phyloP scores from a whole-genome alignment of 2,113 vertebrate genomes.

The Falco punctatus region DNA sequence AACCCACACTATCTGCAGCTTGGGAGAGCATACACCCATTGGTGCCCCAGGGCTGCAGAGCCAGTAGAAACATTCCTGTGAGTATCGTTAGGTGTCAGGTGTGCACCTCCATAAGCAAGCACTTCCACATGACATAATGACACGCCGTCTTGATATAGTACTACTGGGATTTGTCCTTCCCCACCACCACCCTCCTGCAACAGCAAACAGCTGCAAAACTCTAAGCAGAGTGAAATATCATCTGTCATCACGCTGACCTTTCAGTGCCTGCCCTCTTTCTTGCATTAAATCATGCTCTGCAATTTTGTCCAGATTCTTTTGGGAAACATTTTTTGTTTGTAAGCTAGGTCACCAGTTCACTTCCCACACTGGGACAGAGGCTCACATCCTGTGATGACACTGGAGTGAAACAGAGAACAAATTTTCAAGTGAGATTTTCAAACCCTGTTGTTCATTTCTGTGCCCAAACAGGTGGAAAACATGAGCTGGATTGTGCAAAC shows the following conservation, averaged over 20 bases:
- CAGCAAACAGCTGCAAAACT: constrained; percentile 42
- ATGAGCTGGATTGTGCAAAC: background rate
- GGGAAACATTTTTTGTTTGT: background rate
- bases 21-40: background rate
- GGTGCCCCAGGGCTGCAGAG: background rate
- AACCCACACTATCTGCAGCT: background rate
- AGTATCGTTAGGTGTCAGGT: background rate
- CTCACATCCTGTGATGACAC: background rate
- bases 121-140: background rate
- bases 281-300: background rate
- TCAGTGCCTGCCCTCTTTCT: background rate
- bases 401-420: background rate
- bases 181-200: background rate
- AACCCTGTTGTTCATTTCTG: background rate
- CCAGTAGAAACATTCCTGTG: fast-evolving
- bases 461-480: background rate
- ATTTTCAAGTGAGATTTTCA: background rate
- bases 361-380: background rate
- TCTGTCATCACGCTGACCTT: background rate
- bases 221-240: constrained; percentile 3
- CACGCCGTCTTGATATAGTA: background rate
- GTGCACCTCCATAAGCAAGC: background rate
- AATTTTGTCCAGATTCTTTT: background rate
- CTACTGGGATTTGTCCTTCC: background rate
- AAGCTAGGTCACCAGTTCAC: background rate